Conservation (phyloP, 2,797 vertebrate species). For the Botia almorhae region DNA sequence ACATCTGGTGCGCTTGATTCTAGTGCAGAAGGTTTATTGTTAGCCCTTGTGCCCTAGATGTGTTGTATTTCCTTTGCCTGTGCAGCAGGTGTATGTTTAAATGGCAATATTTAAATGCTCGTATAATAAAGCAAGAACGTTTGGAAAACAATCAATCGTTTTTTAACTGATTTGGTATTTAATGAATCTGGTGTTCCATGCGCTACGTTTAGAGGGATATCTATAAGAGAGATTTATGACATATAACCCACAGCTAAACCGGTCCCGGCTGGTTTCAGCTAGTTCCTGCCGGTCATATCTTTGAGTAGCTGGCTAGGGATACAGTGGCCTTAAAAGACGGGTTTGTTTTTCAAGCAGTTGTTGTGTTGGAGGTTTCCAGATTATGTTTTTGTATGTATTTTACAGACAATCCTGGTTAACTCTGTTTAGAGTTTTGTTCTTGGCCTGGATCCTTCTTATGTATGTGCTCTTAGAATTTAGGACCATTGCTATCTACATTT, state of each 20-base stretch:
- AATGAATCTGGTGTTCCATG: not conserved
- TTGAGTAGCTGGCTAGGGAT: constrained; percentile 30
- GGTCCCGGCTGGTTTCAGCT: constrained; percentile 42
- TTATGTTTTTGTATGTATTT: not conserved
- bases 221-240: not conserved
- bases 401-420: not conserved
- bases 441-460: not conserved
- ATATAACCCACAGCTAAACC: constrained; percentile 9
- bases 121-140: not conserved
- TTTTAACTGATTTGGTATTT: not conserved
- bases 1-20: constrained; percentile 5
- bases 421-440: not conserved
- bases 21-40: not conserved
- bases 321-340: not conserved
- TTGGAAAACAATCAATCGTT: not conserved
- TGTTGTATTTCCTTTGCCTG: not conserved
- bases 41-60: constrained; percentile 5
- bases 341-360: constrained; percentile 3
- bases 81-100: not conserved
- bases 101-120: not conserved
- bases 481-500: too few relatives aligned
- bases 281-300: constrained; percentile 37
- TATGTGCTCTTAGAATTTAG: too few relatives aligned
- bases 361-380: not conserved
- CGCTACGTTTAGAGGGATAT: not conserved